A percentile compares a stretch with the other conserved stretches of the same genome.
Conservation (phyloP, 2,797 vertebrate species). For the Macropodus opercularis region DNA sequence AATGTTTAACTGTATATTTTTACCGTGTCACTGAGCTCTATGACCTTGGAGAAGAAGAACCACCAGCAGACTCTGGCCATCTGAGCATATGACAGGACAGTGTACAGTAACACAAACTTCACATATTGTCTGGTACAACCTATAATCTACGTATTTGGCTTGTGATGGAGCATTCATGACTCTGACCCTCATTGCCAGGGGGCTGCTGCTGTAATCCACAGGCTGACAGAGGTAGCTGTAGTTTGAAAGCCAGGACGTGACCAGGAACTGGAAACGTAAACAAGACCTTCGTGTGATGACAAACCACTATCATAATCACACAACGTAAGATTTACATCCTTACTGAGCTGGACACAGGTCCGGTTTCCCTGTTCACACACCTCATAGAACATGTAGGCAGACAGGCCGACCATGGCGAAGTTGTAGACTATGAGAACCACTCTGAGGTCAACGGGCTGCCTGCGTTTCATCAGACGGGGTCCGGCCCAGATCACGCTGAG, state of each 20-base stretch:
- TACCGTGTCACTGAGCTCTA: slow-evolving; percentile 81
- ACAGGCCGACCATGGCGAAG: slow-evolving; percentile 76
- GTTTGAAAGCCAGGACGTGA: slow-evolving; percentile 76
- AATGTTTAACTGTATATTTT: background rate
- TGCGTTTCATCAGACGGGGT: slow-evolving; percentile 60
- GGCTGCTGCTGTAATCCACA: slow-evolving; percentile 78
- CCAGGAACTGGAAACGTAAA: slow-evolving; percentile 76
- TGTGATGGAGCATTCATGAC: background rate
- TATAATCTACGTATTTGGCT: background rate
- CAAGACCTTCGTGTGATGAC: background rate
- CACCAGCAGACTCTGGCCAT: slow-evolving; percentile 87
- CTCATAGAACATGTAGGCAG: slow-evolving; percentile 82
- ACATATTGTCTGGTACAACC: background rate
- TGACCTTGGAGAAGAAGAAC: slow-evolving; percentile 86
- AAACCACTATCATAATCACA: background rate
- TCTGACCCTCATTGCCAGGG: slow-evolving; percentile 78
- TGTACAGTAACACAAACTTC: background rate
- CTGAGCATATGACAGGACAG: slow-evolving; percentile 60
- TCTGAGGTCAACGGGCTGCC: slow-evolving; percentile 68
- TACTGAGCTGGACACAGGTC: background rate
- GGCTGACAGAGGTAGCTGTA: slow-evolving; percentile 84
- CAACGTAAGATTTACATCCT: background rate
- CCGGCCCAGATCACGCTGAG: slow-evolving; percentile 73
- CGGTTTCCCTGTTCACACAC: slow-evolving; percentile 49
- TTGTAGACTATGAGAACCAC: slow-evolving; percentile 73